Conservation (phyloP, 2,888 invertebrate species). For the Epicampocera succincta region DNA sequence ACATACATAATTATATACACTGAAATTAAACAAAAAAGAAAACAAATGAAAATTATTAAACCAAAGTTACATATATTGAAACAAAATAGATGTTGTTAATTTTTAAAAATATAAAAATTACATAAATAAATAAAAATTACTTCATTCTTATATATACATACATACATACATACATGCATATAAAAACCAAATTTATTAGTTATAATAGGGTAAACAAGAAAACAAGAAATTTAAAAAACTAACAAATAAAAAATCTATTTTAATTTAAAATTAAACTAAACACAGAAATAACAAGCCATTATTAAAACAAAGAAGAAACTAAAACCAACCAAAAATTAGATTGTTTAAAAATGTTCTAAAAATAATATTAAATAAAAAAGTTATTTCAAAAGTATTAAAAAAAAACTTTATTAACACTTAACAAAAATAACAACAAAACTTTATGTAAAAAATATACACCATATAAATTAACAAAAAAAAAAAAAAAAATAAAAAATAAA, state of each 20-base stretch:
- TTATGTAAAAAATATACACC: constrained; percentile 58
- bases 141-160: constrained; percentile 48
- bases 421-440: constrained; percentile 14
- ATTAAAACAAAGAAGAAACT: constrained; percentile 49
- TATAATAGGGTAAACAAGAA: constrained; percentile 37
- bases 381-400: constrained; percentile 31
- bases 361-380: constrained; percentile 31
- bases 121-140: constrained; percentile 37
- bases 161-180: not conserved
- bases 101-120: constrained; percentile 63
- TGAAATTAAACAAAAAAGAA: too few relatives aligned
- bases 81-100: constrained; percentile 69
- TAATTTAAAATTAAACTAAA: constrained; percentile 22
- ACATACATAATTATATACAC: constrained; percentile 39
- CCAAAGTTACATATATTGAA: constrained; percentile 65
- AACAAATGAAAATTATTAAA: constrained; percentile 21
- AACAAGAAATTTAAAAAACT: constrained; percentile 23
- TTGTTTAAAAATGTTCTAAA: constrained; percentile 64
- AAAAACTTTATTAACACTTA: constrained; percentile 18
- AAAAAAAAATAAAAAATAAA: constrained; percentile 15
- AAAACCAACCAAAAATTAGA: constrained; percentile 58
- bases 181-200: too few relatives aligned
- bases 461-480: constrained; percentile 23
- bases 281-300: constrained; percentile 55
- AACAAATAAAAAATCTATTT: constrained; percentile 1